Percentiles rank a stretch among this genome's conserved stretches.
phyloP scores from a whole-genome alignment of 2,113 vertebrate species.

The Cardinalis cardinalis region DNA sequence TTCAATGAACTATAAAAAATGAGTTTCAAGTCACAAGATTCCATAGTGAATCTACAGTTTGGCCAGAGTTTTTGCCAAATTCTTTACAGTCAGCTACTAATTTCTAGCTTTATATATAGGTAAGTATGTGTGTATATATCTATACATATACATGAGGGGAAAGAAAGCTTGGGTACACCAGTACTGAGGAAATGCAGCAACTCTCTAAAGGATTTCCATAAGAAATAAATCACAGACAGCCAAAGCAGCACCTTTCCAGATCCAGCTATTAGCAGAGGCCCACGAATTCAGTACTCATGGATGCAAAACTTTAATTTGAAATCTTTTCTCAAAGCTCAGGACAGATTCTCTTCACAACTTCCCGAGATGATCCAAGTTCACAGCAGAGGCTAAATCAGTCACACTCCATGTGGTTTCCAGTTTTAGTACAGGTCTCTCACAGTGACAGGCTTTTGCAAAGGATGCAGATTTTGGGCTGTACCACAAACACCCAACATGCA shows the following conservation, averaged over 20 bases:
- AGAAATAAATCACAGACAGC: not conserved
- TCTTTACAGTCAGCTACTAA: not conserved
- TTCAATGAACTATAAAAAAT: not conserved
- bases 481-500: not conserved
- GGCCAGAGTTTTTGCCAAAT: not conserved
- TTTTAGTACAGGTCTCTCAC: not conserved
- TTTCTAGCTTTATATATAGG: not conserved
- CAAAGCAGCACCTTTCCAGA: not conserved
- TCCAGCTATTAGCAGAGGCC: accelerated
- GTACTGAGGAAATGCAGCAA: not conserved
- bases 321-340: not conserved
- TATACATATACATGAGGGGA: not conserved
- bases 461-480: not conserved
- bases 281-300: not conserved
- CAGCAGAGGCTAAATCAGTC: not conserved
- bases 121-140: not conserved
- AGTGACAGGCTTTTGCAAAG: not conserved
- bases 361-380: not conserved
- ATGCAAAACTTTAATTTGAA: not conserved
- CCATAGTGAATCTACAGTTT: not conserved
- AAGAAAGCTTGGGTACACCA: not conserved
- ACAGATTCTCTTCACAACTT: not conserved
- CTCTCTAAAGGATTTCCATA: not conserved
- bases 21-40: not conserved
- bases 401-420: not conserved